These are phyloP conservation scores for Mesembrinibis cayennensis DNA, from an alignment of 2,113 vertebrate genomes.

Conservation along the genomic window DNA sequence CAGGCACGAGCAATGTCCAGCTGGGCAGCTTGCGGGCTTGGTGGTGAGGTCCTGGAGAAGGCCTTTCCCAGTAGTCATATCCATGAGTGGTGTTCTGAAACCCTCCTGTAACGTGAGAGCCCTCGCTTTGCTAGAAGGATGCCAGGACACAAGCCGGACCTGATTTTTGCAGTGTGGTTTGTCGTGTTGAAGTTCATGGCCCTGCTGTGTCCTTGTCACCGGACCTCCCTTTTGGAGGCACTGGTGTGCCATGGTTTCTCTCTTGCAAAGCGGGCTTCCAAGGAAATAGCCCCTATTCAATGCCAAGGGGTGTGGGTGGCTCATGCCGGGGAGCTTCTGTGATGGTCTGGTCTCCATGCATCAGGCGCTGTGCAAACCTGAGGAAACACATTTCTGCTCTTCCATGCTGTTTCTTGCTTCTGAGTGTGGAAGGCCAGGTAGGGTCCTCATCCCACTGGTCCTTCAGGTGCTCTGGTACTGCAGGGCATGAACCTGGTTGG, in stretches of 20 bases:
- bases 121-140: background rate
- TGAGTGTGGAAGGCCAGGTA: background rate
- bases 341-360: background rate
- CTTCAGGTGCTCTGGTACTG: background rate
- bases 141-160: fast-evolving
- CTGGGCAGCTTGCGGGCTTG: fast-evolving
- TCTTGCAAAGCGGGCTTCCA: background rate
- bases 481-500: fast-evolving
- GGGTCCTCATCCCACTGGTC: background rate
- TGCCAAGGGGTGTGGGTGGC: background rate
- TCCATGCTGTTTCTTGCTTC: background rate
- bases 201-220: background rate
- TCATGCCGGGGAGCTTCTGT: background rate
- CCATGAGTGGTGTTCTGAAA: background rate
- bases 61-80: background rate
- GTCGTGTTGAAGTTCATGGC: fast-evolving
- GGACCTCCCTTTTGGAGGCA: background rate
- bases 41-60: background rate
- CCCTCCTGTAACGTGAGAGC: fast-evolving
- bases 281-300: fast-evolving
- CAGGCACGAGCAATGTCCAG: fast-evolving
- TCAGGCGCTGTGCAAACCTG: fast-evolving
- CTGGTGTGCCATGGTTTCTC: background rate
- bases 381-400: fast-evolving
- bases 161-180: background rate